Base-by-base conservation (phyloP, 2,797 vertebrate species). In the Sebastes steindachneri region DNA sequence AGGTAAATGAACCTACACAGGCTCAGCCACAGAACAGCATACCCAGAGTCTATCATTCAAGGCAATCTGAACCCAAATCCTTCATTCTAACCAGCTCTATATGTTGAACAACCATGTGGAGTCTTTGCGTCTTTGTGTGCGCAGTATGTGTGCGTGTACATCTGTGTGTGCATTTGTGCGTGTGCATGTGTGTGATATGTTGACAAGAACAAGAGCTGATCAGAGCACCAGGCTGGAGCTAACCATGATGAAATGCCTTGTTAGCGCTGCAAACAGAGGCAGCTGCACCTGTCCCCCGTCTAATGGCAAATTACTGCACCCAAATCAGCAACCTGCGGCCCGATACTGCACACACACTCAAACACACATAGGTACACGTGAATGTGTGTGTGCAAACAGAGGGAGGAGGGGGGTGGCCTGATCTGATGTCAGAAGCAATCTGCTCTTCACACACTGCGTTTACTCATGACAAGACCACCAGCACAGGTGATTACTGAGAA, bases 211-310 rank as follows among this genome's bases (percentile, higher is more conserved):
- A 89, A 84, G 83, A 89, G 87, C 85, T 92, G 90, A 95, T 93
- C 89, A 91, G 86, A 88, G 84, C 77, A 66, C 79, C 64, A 59
- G 84, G 80, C 82, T 82, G 87, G 66, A 87, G 89, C 86, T 95
- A 95, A 95, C 92, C 90, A 93, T 95, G 95, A 96, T 95, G 92
- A 96, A 96, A 95, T 87, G 88, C 86, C 93, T 95, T 93, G 94
- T 96, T 96, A 96, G 89, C 58, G 59, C 73, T 62, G 88, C 87
- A 76, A 92, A 92, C 81, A 89, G 83, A 92, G 88, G 89, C 94
- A 95, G 93, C 94, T 93, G 94, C 94, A 95, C 94, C 93, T 95
- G 94, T 94, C 93, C 84, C 85, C 89, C 62, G 62, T 90, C 92
- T 95, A 93, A 95, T 95, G 86, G 91, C 94, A 95, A 95, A 96